phyloP scores from a whole-genome alignment of 2,888 invertebrate genomes.

The Erebia epiphron region DNA sequence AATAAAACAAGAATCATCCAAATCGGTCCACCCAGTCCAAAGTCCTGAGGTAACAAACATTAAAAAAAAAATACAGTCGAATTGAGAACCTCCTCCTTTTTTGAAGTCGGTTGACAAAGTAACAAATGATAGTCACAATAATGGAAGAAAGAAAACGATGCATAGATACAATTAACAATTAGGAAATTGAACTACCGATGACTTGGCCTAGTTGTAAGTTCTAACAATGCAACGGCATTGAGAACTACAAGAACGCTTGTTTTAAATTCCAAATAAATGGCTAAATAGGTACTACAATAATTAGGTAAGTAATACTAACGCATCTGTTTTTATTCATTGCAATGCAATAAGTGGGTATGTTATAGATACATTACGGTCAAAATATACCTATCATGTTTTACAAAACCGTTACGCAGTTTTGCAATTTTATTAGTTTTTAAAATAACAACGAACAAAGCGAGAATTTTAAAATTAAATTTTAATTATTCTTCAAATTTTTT shows the following conservation, averaged over 20 bases:
- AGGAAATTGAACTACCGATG: not conserved
- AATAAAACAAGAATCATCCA: no score
- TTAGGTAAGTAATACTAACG: not conserved
- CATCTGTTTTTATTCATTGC: not conserved
- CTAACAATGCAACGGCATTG: not conserved
- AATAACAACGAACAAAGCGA: no score
- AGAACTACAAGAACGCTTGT: not conserved
- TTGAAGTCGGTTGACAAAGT: no score
- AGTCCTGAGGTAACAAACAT: no score
- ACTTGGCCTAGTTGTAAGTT: not conserved
- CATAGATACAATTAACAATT: not conserved
- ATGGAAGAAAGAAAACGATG: not conserved
- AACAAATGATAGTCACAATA: not conserved
- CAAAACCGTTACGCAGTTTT: not conserved
- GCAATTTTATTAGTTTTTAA: not conserved
- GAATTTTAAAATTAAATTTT: no score
- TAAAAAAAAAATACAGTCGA: no score
- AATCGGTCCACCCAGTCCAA: no score
- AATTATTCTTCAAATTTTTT: no score
- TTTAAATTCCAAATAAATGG: not conserved
- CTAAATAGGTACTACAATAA: slow-evolving; percentile 1
- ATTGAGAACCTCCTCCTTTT: no score
- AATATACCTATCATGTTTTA: not conserved
- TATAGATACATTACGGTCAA: not conserved
- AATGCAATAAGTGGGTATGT: not conserved